Conservation (phyloP, 2,888 invertebrate genomes). For the Dermolepida albohirtum region DNA sequence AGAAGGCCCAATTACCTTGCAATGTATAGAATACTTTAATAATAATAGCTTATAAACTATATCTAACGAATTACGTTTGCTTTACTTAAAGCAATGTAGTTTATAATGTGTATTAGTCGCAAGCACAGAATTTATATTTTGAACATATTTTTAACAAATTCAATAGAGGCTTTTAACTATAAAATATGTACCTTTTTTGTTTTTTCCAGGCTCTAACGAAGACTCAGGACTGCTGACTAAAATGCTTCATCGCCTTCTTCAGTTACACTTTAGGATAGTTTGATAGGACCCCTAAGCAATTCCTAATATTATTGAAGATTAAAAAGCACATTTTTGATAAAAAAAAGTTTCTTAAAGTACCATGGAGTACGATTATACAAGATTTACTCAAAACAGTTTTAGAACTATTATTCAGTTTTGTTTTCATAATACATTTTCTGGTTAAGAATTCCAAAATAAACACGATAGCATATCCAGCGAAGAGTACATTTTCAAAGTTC, state of each 20-base stretch:
- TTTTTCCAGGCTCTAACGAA: constrained; percentile 22
- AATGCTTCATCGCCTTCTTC: background rate
- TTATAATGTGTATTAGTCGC: too few species aligned
- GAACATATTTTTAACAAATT: too few species aligned
- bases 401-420: background rate
- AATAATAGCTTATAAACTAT: too few species aligned
- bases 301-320: constrained; percentile 15
- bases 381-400: background rate
- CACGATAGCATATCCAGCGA: background rate
- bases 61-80: too few species aligned
- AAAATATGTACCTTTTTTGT: background rate
- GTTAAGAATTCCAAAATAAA: constrained; percentile 8
- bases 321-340: background rate
- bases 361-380: constrained; percentile 13
- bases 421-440: constrained; percentile 13
- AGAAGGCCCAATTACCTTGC: too few species aligned
- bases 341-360: background rate
- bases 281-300: constrained; percentile 11
- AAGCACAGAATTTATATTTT: too few species aligned
- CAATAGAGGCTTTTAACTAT: too few species aligned
- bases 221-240: background rate
- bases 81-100: too few species aligned
- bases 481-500: too few species aligned
- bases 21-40: too few species aligned
- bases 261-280: constrained; percentile 9